Base-by-base conservation (phyloP, 2,888 invertebrate genomes). In the Adelphocoris suturalis region DNA sequence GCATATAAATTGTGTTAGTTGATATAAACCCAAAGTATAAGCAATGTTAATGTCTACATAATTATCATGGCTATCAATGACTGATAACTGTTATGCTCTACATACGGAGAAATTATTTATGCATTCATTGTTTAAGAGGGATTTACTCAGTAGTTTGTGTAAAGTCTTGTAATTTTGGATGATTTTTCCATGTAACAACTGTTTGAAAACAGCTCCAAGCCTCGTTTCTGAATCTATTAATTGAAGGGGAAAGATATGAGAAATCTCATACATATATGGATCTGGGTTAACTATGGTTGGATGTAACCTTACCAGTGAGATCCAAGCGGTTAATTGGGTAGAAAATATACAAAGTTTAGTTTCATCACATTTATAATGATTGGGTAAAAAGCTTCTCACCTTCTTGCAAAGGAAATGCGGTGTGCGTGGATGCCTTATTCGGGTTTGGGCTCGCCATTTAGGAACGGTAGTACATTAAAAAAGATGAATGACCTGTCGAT, bases 211-310 rank as follows among this genome's bases (percentile, higher is more conserved):
- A 2, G 37, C 2, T 37, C 2, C 37, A 13, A 68, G 12, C 23
- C 23, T 61, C 61, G n/a, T 68, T 68, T 68, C 11, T 9, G 68
- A 68, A 23, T 11, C 27, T n/a, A 68, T 68, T 23, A 23, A 68
- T 68, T 23, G 19, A 68, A 19, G 23, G 68, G 23, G 23, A 68
- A 23, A 23, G 68, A 68, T 23, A 23, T 68, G 68, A 23, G 68
- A 68, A 68, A 68, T 12, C 68, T 68, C 9, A 68, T 68, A 23
- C 68, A 68, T 68, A n/a, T n/a, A 68, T 68, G 68, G 23, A 68
- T 27, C 23, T 68, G 23, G 68, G 68, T 23, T 68, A 68, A 68
- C 68, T 68, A n/a, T n/a, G 68, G 19, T 68, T 23, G 23, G 68
- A 68, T 68, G 68, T 68, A 68, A 68, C n/a, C 23, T 23, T 68